phyloP scores from a whole-genome alignment of 92 coral and sea anemone species.

The Heteractis magnifica region DNA sequence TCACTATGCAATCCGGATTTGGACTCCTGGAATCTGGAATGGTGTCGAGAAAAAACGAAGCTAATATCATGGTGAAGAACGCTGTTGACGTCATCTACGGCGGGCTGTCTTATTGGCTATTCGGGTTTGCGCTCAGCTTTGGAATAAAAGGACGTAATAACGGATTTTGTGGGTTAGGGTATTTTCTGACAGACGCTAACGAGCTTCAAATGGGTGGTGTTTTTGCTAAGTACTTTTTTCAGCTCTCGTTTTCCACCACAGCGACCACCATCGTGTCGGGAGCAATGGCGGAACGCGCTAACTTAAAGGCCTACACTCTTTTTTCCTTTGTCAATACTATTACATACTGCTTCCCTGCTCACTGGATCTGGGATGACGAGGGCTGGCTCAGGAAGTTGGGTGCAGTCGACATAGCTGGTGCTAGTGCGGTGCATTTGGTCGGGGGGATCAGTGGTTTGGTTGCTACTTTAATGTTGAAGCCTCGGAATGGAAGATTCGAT shows the following conservation, averaged over 20 bases:
- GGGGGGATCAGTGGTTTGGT: constrained; percentile 83
- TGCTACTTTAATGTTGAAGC: constrained; percentile 77
- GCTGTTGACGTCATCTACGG: constrained; percentile 90
- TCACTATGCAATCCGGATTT: constrained; percentile 87
- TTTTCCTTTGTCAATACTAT: constrained; percentile 79
- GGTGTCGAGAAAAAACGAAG: constrained; percentile 88
- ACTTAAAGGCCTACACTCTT: constrained; percentile 69
- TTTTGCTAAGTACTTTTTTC: constrained; percentile 76
- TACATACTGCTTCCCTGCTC: constrained; percentile 88
- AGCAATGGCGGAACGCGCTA: constrained; percentile 89
- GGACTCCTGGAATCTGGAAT: constrained; percentile 80
- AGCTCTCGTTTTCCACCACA: constrained; percentile 84
- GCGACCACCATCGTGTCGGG: constrained; percentile 96
- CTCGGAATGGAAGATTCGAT: constrained; percentile 65
- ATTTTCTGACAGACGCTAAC: constrained; percentile 69
- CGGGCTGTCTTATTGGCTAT: constrained; percentile 85
- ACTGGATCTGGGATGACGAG: constrained; percentile 84
- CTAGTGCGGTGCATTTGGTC: constrained; percentile 80
- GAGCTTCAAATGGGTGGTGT: constrained; percentile 69
- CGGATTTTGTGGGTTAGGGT: constrained; percentile 69
- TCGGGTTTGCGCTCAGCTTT: constrained; percentile 81
- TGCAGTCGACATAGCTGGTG: constrained; percentile 85
- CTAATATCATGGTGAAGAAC: constrained; percentile 89
- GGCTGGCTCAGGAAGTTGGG: constrained; percentile 73
- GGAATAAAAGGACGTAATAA: constrained; percentile 52